A percentile compares a stretch with the other conserved stretches of the same genome.
These are phyloP conservation scores for Eupithecia insigniata DNA, from an alignment of 2,888 invertebrate genomes.

Conservation along the genomic window DNA sequence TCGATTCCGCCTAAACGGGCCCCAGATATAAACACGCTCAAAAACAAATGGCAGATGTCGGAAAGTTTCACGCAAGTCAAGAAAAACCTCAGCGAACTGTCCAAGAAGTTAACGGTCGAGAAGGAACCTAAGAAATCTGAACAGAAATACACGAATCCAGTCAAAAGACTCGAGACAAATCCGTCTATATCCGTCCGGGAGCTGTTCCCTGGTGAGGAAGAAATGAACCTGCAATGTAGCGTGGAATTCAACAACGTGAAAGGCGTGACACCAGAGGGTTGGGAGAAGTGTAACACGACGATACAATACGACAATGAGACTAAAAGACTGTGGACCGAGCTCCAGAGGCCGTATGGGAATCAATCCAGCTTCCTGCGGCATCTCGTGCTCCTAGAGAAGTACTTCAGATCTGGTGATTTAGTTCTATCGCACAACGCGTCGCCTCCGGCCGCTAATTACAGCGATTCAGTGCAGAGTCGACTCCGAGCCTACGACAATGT, in stretches of 20 bases:
- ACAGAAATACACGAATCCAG: slow-evolving; percentile 83
- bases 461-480: slow-evolving; percentile 91
- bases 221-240: slow-evolving; percentile 89
- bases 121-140: slow-evolving; percentile 77
- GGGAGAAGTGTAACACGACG: slow-evolving; percentile 91
- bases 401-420: slow-evolving; percentile 91
- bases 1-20: slow-evolving; percentile 79
- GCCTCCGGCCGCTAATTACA: slow-evolving; percentile 90
- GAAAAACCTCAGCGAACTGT: slow-evolving; percentile 77
- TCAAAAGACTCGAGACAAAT: slow-evolving; percentile 88
- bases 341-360: slow-evolving; percentile 94
- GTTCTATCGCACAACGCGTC: slow-evolving; percentile 89
- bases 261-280: slow-evolving; percentile 91
- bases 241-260: slow-evolving; percentile 89
- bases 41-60: slow-evolving; percentile 81
- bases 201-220: slow-evolving; percentile 92
- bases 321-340: slow-evolving; percentile 90
- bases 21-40: slow-evolving; percentile 77
- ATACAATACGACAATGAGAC: slow-evolving; percentile 94
- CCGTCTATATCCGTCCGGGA: slow-evolving; percentile 93
- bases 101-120: slow-evolving; percentile 69
- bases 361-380: slow-evolving; percentile 93
- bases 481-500: slow-evolving; percentile 90
- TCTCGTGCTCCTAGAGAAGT: slow-evolving; percentile 91
- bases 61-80: slow-evolving; percentile 81